phyloP scores from a whole-genome alignment of 2,888 invertebrate species.

The Idaea straminata region DNA sequence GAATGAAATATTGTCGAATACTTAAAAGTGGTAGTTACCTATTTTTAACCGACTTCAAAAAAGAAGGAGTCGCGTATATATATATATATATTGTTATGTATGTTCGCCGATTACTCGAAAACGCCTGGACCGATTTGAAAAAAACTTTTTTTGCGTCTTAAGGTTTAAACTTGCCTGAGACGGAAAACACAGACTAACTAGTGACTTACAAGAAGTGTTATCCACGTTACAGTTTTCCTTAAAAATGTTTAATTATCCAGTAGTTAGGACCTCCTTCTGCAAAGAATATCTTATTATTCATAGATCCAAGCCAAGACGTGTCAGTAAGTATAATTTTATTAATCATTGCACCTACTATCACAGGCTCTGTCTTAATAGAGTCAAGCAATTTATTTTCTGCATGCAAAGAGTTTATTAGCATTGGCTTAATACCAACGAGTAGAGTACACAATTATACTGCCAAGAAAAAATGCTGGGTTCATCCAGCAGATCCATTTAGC shows the following conservation, averaged over 20 bases:
- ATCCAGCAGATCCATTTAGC: conserved; percentile 34
- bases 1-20: no score
- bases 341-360: conserved; percentile 28
- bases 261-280: background rate
- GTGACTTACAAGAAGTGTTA: conserved; percentile 6
- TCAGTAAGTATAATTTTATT: conserved; percentile 13
- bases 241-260: background rate
- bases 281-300: background rate
- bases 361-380: conserved; percentile 21
- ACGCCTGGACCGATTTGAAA: no score
- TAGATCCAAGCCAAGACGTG: background rate
- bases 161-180: no score
- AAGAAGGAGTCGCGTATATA: no score
- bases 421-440: conserved; percentile 52
- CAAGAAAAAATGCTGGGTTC: conserved; percentile 54
- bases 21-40: no score
- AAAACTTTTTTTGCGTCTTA: no score
- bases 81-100: no score
- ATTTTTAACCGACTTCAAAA: no score
- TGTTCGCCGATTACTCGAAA: no score
- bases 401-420: conserved; percentile 51
- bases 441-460: conserved; percentile 46
- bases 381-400: conserved; percentile 50
- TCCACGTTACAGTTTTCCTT: background rate
- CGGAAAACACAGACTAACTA: background rate